Base-by-base conservation (phyloP, 2,888 invertebrate genomes). In the Leptinotarsa tumamoca region DNA sequence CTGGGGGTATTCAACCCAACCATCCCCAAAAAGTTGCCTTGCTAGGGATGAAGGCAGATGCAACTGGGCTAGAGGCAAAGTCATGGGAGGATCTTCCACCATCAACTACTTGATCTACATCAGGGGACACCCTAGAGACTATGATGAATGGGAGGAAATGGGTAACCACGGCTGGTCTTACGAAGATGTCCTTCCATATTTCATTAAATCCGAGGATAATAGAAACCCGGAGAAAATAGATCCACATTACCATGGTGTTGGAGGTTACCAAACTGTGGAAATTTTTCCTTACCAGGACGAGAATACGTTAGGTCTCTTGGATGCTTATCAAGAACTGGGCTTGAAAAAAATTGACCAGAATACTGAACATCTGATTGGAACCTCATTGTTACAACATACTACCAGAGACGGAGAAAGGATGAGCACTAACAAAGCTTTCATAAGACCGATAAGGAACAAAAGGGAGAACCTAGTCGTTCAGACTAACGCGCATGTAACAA, bases 1-100 rank as follows among this genome's bases (percentile, higher is more conserved):
- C 85, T 95, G 94, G 94, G 90, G 89, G 81, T 94, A 93, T 85
- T 88, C 91, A 69, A 94, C 94, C 0, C 92, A 93, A 83, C 92
- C 93, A 0, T 91, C 92, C 75, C 89, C 91, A 77, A 84, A 90
- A 79, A 90, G 91, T 0, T 94, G 93, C 81, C 87, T 91, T 67
- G 91, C 92, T 0, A 90, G 91, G 80, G 88, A 89, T 61, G 90
- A 90, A 3, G 90, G 90, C 18, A 89, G 90, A 2, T 93, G 93
- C 76, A 83, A 89, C 13, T 93, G 93, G 93, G 88, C 91, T 1
- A 86, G 91, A 71, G 93, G 94, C 4, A 92, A 90, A 85, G 91
- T 92, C 0, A 91, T 94, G 90, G 94, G 94, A 10, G 94, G 94
- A 0, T 91, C 91, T 0, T 93, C 93, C 80, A 89, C 91, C 33